Base-by-base conservation (phyloP, 1,140 invertebrate genomes). In the Saccostrea cuccullata region DNA sequence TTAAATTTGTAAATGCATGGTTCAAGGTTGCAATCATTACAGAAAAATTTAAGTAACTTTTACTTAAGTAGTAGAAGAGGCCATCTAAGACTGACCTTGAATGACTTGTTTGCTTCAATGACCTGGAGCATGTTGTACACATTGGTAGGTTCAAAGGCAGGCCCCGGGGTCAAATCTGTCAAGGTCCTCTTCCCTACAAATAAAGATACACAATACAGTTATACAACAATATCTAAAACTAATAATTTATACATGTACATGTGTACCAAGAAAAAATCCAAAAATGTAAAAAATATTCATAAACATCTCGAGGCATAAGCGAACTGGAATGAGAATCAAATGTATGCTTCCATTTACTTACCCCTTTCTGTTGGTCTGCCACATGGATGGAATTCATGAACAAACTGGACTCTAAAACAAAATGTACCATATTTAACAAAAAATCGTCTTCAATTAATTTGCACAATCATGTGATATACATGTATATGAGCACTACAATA, bases 131-230 rank as follows among this genome's bases (percentile, higher is more conserved):
- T 97, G 90, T 97, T 97, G 93, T 98, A 98, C 26, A 98, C 97
- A 90, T 97, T 97, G 47, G 96, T 96, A 20, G 98, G 97, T 94
- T 98, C 98, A 94, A 98, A 97, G 55, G 97, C 96, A 60, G 96
- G 95, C 9, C 97, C 97, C 85, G 92, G 91, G n/a, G 84, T 87
- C 2, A 95, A 88, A 26, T 94, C 94, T 64, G 73, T 84, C 36
- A 15, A 56, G 17, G 86, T 82, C 82, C 84, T 90, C 82, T 83
- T 87, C 20, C 86, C 84, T 87, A 17, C 30, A 85, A 64, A 84
- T 26, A 47, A 30, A 82, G 73, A 82, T 11, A 36, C 26, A 0
- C 30, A 36, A 36, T 36, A 36, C 30, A 36, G 30, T 36, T 36
- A 36, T 36, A 36, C 30, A 36, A 36, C 30, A 36, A 36, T 36